Percentiles rank a stretch among this genome's conserved stretches.
These are phyloP conservation scores for Carollia perspicillata DNA, from an alignment of 2,113 vertebrate genomes.

Conservation along the genomic window DNA sequence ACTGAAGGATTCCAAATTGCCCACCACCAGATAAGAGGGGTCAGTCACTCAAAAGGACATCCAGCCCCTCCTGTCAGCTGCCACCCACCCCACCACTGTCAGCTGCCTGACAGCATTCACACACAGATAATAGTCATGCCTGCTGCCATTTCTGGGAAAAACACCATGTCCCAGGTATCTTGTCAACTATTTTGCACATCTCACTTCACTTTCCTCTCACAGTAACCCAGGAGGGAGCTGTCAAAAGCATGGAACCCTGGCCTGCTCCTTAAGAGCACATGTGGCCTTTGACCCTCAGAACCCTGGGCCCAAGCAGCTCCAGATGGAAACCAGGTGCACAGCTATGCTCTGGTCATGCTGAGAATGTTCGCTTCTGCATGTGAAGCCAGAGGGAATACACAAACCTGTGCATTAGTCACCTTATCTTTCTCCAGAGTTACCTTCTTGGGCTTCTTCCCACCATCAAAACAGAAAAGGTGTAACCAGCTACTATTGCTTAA, in stretches of 20 bases:
- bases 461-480: not conserved
- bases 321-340: fast-evolving
- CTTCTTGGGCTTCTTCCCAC: not conserved
- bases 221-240: not conserved
- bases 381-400: fast-evolving
- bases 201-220: not conserved
- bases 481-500: not conserved
- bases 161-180: not conserved
- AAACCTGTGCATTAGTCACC: fast-evolving
- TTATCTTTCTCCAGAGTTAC: fast-evolving
- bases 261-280: not conserved
- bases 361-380: fast-evolving
- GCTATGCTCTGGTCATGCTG: fast-evolving
- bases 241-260: fast-evolving
- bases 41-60: not conserved
- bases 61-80: fast-evolving
- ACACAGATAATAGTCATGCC: fast-evolving
- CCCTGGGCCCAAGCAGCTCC: not conserved
- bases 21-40: fast-evolving
- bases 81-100: not conserved
- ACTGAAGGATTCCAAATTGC: not conserved
- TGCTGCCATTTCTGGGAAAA: not conserved
- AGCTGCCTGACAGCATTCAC: too few species aligned
- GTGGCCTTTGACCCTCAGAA: not conserved
- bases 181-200: not conserved